Conservation (phyloP, 2,797 vertebrate genomes). For the Gadopsis marmoratus region DNA sequence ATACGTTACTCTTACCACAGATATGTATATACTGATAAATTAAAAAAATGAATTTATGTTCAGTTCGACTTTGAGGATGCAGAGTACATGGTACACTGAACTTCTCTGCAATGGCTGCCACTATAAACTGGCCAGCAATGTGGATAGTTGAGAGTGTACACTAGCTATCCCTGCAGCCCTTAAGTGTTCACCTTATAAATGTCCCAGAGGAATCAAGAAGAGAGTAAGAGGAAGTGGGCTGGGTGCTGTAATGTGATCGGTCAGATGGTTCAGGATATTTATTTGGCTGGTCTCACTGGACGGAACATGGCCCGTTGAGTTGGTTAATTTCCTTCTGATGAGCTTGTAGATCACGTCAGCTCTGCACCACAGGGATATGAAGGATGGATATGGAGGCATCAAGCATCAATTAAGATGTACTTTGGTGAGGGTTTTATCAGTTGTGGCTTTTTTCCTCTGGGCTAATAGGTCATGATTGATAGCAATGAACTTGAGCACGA, state of each 20-base stretch:
- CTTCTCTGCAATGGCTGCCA: not conserved
- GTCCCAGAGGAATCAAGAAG: constrained; percentile 39
- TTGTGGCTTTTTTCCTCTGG: constrained; percentile 56
- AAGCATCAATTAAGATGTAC: constrained; percentile 78
- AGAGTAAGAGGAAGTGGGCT: constrained; percentile 41
- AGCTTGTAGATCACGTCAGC: constrained; percentile 72
- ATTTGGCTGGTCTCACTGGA: constrained; percentile 55
- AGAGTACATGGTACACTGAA: not conserved
- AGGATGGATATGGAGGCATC: constrained; percentile 66
- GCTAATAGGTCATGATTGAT: constrained; percentile 78
- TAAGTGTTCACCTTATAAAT: constrained; percentile 36
- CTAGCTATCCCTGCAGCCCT: constrained; percentile 23
- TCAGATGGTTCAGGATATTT: constrained; percentile 54
- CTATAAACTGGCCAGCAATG: not conserved
- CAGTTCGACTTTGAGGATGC: not conserved
- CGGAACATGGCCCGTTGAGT: constrained; percentile 53
- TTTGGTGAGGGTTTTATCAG: constrained; percentile 68
- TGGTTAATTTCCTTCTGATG: constrained; percentile 77
- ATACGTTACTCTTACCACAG: not conserved
- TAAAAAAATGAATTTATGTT: not conserved
- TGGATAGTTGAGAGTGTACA: constrained; percentile 9
- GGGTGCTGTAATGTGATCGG: constrained; percentile 51
- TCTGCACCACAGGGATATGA: constrained; percentile 57
- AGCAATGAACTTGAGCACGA: constrained; percentile 60
- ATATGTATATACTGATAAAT: not conserved